Percentiles rank a stretch among this genome's conserved stretches.
phyloP scores from a whole-genome alignment of 2,888 invertebrate species.

The Caenorhabditis sp. region DNA sequence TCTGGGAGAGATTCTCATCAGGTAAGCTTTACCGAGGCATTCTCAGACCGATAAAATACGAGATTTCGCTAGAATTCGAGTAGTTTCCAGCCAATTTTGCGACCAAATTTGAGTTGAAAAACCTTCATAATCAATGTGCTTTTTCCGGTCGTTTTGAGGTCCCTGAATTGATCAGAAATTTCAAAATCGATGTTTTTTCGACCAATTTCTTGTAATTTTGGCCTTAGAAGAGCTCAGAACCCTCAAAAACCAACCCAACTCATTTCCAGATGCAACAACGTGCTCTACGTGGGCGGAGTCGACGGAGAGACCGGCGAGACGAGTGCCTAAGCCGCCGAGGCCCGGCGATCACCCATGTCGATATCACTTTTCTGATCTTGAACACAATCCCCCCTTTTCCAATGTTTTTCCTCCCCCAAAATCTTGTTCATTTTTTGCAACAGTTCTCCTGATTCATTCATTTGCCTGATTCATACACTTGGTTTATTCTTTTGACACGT shows the following conservation, averaged over 20 bases:
- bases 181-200: too few relatives aligned
- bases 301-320: constrained; percentile 48
- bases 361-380: constrained; percentile 15
- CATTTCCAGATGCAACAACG: constrained; percentile 81
- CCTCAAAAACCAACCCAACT: too few relatives aligned
- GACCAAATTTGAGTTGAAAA: not conserved
- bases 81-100: not conserved
- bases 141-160: too few relatives aligned
- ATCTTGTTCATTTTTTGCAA: constrained; percentile 2
- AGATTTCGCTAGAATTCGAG: not conserved
- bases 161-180: too few relatives aligned
- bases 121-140: too few relatives aligned
- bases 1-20: constrained; percentile 96
- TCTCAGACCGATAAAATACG: not conserved
- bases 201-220: not conserved
- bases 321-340: constrained; percentile 11
- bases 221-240: not conserved
- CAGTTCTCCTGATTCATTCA: too few relatives aligned
- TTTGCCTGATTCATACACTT: too few relatives aligned
- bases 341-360: not conserved
- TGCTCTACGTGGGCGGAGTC: constrained; percentile 71
- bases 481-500: too few relatives aligned
- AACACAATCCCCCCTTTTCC: not conserved
- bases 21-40: constrained; percentile 86
- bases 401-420: not conserved